phyloP scores from a whole-genome alignment of 2,797 vertebrate genomes.

The Heliangelus exortis region DNA sequence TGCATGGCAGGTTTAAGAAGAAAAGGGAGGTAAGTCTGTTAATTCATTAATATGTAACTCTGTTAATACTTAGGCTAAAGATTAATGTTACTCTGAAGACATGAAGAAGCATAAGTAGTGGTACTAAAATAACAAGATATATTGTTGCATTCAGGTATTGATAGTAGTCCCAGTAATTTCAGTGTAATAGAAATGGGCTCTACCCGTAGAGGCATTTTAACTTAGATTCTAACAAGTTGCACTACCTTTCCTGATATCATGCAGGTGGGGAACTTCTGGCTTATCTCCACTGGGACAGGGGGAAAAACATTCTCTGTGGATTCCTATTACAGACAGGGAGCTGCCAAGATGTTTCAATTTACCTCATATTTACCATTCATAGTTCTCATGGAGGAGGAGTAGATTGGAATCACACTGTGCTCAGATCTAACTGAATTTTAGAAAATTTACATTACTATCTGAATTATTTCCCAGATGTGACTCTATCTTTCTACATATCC shows the following conservation, averaged over 20 bases:
- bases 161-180: background rate
- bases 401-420: background rate
- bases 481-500: background rate
- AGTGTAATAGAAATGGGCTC: background rate
- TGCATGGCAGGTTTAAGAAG: background rate
- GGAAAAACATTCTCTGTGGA: background rate
- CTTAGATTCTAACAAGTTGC: background rate
- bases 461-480: background rate
- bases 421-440: background rate
- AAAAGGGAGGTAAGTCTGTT: background rate
- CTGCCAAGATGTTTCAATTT: background rate
- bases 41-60: background rate
- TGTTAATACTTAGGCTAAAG: constrained; percentile 9
- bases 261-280: background rate
- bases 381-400: background rate
- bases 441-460: background rate
- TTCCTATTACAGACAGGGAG: background rate
- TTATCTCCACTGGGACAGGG: background rate
- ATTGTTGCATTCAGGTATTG: background rate
- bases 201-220: background rate
- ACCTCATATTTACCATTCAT: accelerated
- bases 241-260: background rate
- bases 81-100: background rate
- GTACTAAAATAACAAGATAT: background rate
- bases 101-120: background rate